Percentiles rank a stretch among this genome's conserved stretches.
phyloP scores from a whole-genome alignment of 2,888 invertebrate species.

The Lumbricus terrestris region DNA sequence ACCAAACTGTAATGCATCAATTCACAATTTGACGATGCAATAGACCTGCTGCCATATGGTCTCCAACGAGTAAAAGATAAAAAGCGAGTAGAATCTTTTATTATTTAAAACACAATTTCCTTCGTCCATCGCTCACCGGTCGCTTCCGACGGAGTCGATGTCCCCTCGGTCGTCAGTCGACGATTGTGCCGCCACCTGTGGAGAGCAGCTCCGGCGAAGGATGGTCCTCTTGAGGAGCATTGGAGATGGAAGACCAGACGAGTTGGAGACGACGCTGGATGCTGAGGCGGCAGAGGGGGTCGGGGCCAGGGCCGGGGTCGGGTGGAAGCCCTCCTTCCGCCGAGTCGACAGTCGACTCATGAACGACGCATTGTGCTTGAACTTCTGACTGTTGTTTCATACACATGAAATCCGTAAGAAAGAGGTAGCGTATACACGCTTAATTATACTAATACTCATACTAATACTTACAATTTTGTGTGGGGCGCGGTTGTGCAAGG shows the following conservation, averaged over 20 bases:
- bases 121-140: background rate
- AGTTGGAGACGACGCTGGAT: background rate
- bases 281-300: too few relatives aligned
- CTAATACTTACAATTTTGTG: background rate
- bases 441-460: background rate
- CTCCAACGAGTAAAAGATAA: background rate
- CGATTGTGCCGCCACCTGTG: background rate
- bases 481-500: too few relatives aligned
- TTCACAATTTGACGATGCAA: too few relatives aligned
- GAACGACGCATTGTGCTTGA: slow-evolving; percentile 90
- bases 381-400: slow-evolving; percentile 58
- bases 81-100: too few relatives aligned
- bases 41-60: background rate
- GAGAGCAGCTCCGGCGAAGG: slow-evolving; percentile 15
- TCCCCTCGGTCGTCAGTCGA: slow-evolving; percentile 7
- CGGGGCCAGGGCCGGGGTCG: too few relatives aligned
- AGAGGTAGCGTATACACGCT: background rate
- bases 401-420: background rate
- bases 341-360: slow-evolving; percentile 77
- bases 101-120: too few relatives aligned
- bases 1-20: too few relatives aligned
- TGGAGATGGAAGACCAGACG: slow-evolving; percentile 34
- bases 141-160: background rate
- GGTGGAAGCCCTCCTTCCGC: slow-evolving; percentile 44
- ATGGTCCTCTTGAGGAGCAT: slow-evolving; percentile 30